These are phyloP conservation scores for Nasonia oneida DNA, from an alignment of 2,888 invertebrate species.

Conservation along the genomic window DNA sequence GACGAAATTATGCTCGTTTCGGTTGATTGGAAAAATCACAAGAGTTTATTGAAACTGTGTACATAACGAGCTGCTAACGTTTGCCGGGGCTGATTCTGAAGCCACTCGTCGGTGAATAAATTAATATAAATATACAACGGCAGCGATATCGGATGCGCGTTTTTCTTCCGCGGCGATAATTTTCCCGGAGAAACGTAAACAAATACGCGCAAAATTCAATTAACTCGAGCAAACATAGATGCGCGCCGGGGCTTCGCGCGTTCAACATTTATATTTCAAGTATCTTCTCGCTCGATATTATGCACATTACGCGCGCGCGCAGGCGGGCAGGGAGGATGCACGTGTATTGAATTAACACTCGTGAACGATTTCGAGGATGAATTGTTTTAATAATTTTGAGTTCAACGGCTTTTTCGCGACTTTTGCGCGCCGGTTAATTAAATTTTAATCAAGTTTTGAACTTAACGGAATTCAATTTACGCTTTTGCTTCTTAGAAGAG, in stretches of 20 bases:
- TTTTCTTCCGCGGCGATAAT: not conserved
- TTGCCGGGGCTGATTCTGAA: not conserved
- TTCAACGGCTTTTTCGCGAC: not conserved
- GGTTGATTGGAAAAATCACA: not conserved
- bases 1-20: not conserved
- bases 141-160: not conserved
- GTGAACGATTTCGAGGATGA: slow-evolving; percentile 6
- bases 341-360: not conserved
- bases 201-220: not conserved
- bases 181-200: not conserved
- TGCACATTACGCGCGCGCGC: not conserved
- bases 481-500: slow-evolving; percentile 7
- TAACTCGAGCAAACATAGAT: not conserved
- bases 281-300: not conserved
- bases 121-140: not conserved
- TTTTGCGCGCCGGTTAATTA: slow-evolving; percentile 34
- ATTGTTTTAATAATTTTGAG: slow-evolving; percentile 46
- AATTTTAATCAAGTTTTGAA: slow-evolving; percentile 48
- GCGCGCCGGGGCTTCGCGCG: no score
- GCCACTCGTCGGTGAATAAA: not conserved
- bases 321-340: no score
- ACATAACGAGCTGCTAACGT: not conserved
- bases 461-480: slow-evolving; percentile 16
- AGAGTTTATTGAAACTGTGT: not conserved
- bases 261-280: no score